Percentiles rank a stretch among this genome's conserved stretches.
Conservation (phyloP, 2,888 invertebrate genomes). For the Sabatieria punctata region DNA sequence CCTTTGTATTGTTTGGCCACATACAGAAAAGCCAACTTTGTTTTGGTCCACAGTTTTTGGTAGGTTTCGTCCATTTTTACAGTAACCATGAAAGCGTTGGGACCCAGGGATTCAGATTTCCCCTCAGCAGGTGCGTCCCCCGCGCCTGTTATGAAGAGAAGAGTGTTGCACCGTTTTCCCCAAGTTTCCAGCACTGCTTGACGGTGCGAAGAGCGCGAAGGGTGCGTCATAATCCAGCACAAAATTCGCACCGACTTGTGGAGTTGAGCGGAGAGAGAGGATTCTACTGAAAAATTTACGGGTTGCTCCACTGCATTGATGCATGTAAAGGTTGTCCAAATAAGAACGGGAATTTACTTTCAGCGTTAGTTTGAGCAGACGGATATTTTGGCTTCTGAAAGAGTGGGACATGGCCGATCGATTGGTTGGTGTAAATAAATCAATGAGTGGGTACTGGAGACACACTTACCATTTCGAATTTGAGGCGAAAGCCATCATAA, state of each 20-base stretch:
- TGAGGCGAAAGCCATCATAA: no score
- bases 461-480: no score
- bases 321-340: no score
- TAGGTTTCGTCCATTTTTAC: constrained; percentile 2
- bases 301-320: no score
- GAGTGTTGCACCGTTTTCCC: background rate
- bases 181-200: background rate
- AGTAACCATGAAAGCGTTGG: background rate
- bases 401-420: no score
- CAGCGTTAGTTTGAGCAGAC: no score
- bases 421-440: no score
- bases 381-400: no score
- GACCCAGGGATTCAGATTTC: background rate
- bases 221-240: constrained; percentile 1
- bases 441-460: no score
- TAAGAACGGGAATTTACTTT: no score
- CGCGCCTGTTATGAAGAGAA: background rate
- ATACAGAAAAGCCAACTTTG: constrained; percentile 2
- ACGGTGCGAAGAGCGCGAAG: background rate
- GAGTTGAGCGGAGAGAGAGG: background rate
- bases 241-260: background rate
- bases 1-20: background rate
- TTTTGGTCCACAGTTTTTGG: constrained; percentile 5
- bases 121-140: background rate
- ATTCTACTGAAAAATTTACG: background rate